Evolutionary conservation across 2,888 invertebrate genomes (phyloP).

Genomic region (Phengaris alcon): DNA sequence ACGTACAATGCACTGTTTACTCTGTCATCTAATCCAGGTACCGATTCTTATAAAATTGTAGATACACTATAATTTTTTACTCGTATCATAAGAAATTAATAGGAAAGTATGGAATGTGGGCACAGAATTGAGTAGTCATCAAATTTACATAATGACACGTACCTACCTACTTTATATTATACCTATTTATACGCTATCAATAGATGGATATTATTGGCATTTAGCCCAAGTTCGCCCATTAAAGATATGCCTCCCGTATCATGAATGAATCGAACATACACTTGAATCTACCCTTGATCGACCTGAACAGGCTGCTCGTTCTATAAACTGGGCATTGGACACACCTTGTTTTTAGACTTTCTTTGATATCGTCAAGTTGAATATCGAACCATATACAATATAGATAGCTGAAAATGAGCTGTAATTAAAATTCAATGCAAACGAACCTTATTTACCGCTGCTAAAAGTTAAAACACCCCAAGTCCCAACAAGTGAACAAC

Average conservation of each 20-base stretch:
- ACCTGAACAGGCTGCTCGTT: not conserved
- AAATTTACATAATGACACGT: not conserved
- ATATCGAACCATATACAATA: no score
- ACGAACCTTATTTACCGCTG: no score
- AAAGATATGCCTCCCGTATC: constrained; percentile 3
- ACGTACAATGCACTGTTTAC: not conserved
- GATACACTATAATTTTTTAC: no score
- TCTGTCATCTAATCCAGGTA: not conserved
- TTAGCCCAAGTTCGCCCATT: constrained; percentile 1
- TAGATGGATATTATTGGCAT: not conserved
- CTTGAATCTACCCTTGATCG: not conserved
- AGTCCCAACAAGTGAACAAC: no score
- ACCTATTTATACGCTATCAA: no score
- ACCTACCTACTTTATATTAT: not conserved
- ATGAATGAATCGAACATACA: not conserved
- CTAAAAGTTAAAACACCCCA: no score
- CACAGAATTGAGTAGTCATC: not conserved
- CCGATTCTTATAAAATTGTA: not conserved
- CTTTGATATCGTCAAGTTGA: no score
- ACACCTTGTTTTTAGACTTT: not conserved
- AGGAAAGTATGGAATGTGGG: not conserved
- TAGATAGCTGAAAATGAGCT: no score
- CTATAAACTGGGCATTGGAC: not conserved
- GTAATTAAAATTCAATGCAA: no score
- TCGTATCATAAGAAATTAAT: not conserved